These are phyloP conservation scores for Tetragonisca angustula DNA, from an alignment of 2,888 invertebrate species.

Conservation along the genomic window DNA sequence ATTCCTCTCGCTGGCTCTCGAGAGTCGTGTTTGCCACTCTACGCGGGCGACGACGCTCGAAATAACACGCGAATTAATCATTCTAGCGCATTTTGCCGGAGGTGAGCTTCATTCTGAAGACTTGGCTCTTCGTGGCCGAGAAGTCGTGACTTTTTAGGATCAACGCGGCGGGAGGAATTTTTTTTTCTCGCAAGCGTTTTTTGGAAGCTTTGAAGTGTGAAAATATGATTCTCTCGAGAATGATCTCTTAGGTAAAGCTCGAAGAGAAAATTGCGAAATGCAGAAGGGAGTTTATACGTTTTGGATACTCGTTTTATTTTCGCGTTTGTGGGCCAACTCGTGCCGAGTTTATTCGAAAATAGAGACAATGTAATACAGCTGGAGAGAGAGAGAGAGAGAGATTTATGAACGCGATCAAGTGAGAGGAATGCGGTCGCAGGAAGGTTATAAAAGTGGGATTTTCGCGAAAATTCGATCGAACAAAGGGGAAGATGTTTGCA, in stretches of 20 bases:
- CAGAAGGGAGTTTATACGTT: no score
- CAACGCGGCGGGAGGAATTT: no score
- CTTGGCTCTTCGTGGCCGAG: no score
- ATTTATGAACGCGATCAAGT: neutral
- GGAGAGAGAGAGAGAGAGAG: no score
- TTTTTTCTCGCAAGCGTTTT: no score
- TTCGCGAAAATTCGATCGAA: neutral
- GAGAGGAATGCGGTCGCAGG: neutral
- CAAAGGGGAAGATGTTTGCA: neutral
- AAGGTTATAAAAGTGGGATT: neutral
- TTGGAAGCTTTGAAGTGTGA: no score
- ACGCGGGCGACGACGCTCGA: conserved; percentile 33
- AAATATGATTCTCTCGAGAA: no score
- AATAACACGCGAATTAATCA: conserved; percentile 58
- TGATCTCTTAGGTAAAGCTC: no score
- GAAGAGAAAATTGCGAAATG: no score
- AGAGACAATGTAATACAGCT: neutral
- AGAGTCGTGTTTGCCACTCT: conserved; percentile 23
- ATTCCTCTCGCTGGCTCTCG: conserved; percentile 22
- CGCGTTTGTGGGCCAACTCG: neutral
- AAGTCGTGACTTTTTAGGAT: no score
- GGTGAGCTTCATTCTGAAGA: conserved; percentile 21
- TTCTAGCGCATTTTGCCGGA: conserved; percentile 35
- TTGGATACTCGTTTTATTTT: conserved; percentile 13
- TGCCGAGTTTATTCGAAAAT: conserved; percentile 1